phyloP scores from a whole-genome alignment of 1,140 invertebrate genomes.

The Drosophila nigrodunni region DNA sequence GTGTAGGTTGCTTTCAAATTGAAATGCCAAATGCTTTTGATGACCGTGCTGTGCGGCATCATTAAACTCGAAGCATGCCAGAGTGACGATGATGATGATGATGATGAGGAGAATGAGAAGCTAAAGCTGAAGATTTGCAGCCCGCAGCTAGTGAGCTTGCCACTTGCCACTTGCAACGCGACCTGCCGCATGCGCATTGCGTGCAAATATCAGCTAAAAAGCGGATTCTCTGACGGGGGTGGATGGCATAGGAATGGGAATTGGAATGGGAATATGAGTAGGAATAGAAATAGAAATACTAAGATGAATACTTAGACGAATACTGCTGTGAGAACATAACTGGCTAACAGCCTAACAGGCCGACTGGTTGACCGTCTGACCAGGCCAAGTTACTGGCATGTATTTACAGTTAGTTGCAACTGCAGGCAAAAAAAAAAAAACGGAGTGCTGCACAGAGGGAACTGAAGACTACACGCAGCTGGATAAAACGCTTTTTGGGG shows the following conservation, averaged over 20 bases:
- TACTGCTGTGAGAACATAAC: constrained; percentile 44
- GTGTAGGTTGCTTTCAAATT: constrained; percentile 65
- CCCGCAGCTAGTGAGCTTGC: constrained; percentile 38
- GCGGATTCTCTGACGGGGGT: constrained; percentile 46
- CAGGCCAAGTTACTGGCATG: constrained; percentile 53
- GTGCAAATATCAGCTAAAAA: constrained; percentile 67
- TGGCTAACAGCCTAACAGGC: constrained; percentile 31
- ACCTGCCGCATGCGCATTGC: constrained; percentile 56
- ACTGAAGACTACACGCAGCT: background rate
- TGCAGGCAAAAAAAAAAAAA: no score
- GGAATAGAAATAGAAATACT: no score
- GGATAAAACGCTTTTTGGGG: constrained; percentile 40
- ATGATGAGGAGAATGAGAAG: no score
- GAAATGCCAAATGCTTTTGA: constrained; percentile 78
- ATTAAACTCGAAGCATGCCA: constrained; percentile 58
- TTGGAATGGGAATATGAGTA: no score
- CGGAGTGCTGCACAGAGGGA: no score
- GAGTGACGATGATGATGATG: constrained; percentile 22
- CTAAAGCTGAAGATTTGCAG: constrained; percentile 23
- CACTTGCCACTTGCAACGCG: constrained; percentile 43
- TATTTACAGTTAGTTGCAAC: constrained; percentile 69
- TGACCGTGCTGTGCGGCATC: constrained; percentile 65
- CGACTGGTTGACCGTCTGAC: constrained; percentile 44
- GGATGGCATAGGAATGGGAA: constrained; percentile 24
- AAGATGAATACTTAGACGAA: no score